Percentiles rank a stretch among this genome's conserved stretches.
These are phyloP conservation scores for Acleris literana DNA, from an alignment of 2,888 invertebrate genomes.

Conservation along the genomic window DNA sequence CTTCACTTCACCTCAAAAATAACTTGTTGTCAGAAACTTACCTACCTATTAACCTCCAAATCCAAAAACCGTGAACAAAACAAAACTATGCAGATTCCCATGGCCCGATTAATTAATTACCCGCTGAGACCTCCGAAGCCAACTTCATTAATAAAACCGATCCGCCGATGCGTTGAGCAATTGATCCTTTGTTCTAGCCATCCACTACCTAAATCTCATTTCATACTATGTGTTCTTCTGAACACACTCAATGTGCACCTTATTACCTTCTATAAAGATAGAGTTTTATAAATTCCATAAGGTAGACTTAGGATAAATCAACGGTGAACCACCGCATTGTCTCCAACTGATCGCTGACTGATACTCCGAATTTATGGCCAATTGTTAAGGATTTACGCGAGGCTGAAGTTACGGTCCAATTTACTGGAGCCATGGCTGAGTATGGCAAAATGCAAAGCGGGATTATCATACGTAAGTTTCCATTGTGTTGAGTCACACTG, in stretches of 20 bases:
- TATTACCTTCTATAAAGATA: too few relatives aligned
- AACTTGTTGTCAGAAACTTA: too few relatives aligned
- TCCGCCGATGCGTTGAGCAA: slow-evolving; percentile 33
- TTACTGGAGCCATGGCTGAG: slow-evolving; percentile 1
- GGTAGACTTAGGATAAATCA: too few relatives aligned
- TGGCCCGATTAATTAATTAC: slow-evolving; percentile 23
- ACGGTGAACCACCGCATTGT: slow-evolving; percentile 14
- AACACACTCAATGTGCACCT: too few relatives aligned
- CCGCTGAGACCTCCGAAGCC: slow-evolving; percentile 26
- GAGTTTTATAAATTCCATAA: too few relatives aligned
- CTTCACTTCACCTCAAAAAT: too few relatives aligned
- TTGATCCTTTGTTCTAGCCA: slow-evolving; percentile 25
- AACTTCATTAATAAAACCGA: slow-evolving; percentile 29
- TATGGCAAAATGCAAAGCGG: background rate
- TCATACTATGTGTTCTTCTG: too few relatives aligned
- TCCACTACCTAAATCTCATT: too few relatives aligned
- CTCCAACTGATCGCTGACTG: slow-evolving; percentile 9
- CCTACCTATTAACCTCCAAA: too few relatives aligned
- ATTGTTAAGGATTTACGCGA: slow-evolving; percentile 46
- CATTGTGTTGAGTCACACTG: too few relatives aligned
- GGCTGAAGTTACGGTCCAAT: slow-evolving; percentile 12
- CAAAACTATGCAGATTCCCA: slow-evolving; percentile 5
- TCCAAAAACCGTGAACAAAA: background rate
- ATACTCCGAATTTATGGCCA: slow-evolving; percentile 49
- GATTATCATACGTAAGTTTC: slow-evolving; percentile 4